Base-by-base conservation (phyloP, 2,113 vertebrate genomes). In the Tor tambroides region DNA sequence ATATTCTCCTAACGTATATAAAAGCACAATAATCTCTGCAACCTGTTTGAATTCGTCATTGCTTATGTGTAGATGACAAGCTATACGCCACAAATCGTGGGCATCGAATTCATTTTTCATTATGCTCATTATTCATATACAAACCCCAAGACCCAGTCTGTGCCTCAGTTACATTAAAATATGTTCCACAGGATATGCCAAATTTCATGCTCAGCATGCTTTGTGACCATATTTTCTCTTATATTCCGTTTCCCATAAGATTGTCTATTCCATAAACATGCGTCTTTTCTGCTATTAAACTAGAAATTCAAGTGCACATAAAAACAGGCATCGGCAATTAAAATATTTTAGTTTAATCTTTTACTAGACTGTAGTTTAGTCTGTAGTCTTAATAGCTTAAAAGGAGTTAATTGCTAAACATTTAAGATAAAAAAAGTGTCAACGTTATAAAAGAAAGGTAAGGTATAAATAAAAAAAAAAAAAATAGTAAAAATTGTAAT, bases 21-120 rank as follows among this genome's bases (percentile, higher is more conserved):
- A 69, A 87, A 41, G 38, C 26, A 77, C 26, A 43, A 6, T 28
- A 23, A 12, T 14, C 74, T 51, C 74, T 32, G 85, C 89, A 91
- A 92, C 90, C 91, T 92, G 92, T 90, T 86, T 23, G 85, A 23
- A 38, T 88, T 89, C 78, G 80, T 93, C 91, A 89, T 59, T 83
- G 80, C 88, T 89, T 72, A 87, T 67, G 84, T 78, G 83, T 85
- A 56, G 82, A 90, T 90, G 92, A 90, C 83, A 80, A 76, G 32
- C 76, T 77, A 86, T 80, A 11, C 23, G 86, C 75, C 54, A 65
- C 35, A 75, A 69, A 91, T 79, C 79, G 83, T 83, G 78, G 41
- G 56, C 56, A 43, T 65, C 15, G 88, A 83, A 80, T 84, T 76
- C 19, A 46, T 46, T n/a, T 87, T 80, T 84, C 61, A 11, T 85